Evolutionary conservation across 2,797 vertebrate species (phyloP).

Genomic region (Odontamblyopus lacepedii): DNA sequence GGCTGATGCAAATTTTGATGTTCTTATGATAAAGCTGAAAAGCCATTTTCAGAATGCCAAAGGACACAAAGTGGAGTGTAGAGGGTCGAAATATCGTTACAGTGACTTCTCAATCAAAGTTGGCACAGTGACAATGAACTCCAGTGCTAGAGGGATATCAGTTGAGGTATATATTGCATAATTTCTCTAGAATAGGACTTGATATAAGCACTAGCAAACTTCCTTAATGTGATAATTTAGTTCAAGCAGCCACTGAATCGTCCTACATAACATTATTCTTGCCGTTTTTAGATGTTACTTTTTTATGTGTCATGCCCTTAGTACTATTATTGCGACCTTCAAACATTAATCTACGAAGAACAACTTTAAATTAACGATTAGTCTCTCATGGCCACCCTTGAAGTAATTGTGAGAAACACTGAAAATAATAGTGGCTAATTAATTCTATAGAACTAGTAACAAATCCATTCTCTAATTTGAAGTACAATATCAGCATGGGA

Average conservation of each 20-base stretch:
- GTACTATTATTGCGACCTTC: neutral
- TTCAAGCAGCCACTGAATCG: neutral
- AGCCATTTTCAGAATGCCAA: conserved; percentile 98
- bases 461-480: too few relatives aligned
- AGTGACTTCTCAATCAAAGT: conserved; percentile 96
- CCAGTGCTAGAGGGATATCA: conserved; percentile 92
- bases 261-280: neutral
- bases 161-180: conserved; percentile 83
- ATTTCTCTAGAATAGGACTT: neutral
- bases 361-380: too few relatives aligned
- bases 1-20: conserved; percentile 93
- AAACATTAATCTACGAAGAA: neutral
- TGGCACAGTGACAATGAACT: conserved; percentile 92
- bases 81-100: conserved; percentile 92
- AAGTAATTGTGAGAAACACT: neutral
- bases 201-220: too few relatives aligned
- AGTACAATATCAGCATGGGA: too few relatives aligned
- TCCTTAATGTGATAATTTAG: too few relatives aligned
- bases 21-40: conserved; percentile 96
- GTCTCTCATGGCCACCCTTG: neutral
- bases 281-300: neutral
- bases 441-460: too few relatives aligned
- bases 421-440: neutral
- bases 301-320: too few relatives aligned
- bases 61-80: conserved; percentile 95